A percentile compares a stretch with the other conserved stretches of the same genome.
Evolutionary conservation across 2,113 vertebrate genomes (phyloP).

Genomic region (Charadrius vociferus): DNA sequence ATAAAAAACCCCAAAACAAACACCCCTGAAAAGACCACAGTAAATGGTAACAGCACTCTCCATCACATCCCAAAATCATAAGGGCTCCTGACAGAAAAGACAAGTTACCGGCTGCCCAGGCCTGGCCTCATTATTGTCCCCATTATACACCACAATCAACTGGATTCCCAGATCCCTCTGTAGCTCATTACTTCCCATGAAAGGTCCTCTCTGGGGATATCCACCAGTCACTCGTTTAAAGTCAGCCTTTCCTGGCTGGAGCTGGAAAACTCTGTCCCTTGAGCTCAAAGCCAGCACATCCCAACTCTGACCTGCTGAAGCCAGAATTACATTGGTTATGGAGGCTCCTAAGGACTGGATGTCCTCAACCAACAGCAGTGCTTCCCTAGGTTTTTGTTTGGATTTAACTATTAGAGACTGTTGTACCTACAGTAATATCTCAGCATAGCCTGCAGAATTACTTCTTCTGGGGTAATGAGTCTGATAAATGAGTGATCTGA

Average conservation of each 20-base stretch:
- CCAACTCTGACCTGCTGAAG: neutral
- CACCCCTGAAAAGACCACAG: neutral
- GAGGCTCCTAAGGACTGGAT: neutral
- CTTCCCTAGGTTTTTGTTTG: neutral
- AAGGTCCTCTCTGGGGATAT: neutral
- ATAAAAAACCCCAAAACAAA: neutral
- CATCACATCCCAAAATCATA: neutral
- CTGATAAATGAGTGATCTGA: neutral
- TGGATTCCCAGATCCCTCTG: neutral
- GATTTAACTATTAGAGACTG: neutral
- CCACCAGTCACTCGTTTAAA: neutral
- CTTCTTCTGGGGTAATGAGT: neutral
- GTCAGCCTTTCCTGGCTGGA: neutral
- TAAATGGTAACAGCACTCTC: neutral
- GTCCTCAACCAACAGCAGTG: neutral
- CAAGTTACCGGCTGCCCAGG: neutral
- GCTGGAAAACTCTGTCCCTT: neutral
- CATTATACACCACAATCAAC: neutral
- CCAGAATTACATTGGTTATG: neutral
- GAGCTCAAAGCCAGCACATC: neutral
- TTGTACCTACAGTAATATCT: too few species aligned
- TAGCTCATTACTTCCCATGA: neutral
- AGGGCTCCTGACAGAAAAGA: neutral
- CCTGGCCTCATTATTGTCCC: neutral
- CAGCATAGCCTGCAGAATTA: too few species aligned